Evolutionary conservation across 2,113 vertebrate genomes (phyloP).

Genomic region (Tetraodon nigroviridis): DNA sequence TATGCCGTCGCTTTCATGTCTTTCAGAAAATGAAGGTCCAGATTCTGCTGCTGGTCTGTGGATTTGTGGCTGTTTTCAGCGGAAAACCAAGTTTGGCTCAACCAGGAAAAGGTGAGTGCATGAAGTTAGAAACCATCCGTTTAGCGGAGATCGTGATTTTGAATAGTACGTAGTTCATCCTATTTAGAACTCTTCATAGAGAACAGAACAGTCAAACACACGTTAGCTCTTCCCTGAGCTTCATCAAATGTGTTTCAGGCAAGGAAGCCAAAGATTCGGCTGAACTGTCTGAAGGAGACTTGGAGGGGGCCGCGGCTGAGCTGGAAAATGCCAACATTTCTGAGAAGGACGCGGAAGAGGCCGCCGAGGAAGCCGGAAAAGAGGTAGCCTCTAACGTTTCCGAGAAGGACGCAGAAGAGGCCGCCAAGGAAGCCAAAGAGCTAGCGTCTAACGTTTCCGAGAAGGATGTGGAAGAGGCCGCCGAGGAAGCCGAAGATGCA

Average conservation of each 20-base stretch:
- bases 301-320: not conserved
- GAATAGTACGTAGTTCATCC: no score
- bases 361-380: not conserved
- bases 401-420: not conserved
- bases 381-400: not conserved
- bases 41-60: not conserved
- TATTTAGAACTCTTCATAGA: no score
- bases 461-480: not conserved
- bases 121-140: no score
- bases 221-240: no score
- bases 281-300: not conserved
- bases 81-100: no score
- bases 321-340: not conserved
- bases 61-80: not conserved
- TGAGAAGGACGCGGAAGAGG: not conserved
- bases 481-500: not conserved
- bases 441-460: not conserved
- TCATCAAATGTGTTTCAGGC: no score
- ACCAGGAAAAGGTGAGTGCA: no score
- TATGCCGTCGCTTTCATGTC: not conserved
- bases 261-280: no score
- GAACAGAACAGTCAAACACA: no score
- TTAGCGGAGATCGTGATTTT: no score
- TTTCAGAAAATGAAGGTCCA: slow-evolving; percentile 19
- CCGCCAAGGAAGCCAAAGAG: not conserved